Percentiles rank a stretch among this genome's conserved stretches.
Evolutionary conservation across 2,797 vertebrate species (phyloP).

Genomic region (Netta rufina): DNA sequence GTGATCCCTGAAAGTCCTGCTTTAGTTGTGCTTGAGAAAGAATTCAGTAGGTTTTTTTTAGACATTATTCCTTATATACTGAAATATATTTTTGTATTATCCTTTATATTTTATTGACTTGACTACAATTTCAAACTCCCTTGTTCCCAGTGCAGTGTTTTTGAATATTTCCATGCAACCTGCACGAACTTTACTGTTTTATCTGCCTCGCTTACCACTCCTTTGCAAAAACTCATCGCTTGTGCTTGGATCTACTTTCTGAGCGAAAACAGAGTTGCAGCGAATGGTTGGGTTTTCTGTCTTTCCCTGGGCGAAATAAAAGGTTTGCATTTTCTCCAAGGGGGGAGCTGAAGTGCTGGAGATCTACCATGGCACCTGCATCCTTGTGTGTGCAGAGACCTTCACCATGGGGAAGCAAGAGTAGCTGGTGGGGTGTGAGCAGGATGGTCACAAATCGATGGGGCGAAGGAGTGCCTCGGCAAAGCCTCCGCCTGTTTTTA

Average conservation of each 20-base stretch:
- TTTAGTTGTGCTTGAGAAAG: neutral
- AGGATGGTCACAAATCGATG: neutral
- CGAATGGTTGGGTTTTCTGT: neutral
- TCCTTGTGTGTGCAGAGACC: neutral
- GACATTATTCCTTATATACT: neutral
- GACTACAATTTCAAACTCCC: neutral
- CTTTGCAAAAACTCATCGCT: neutral
- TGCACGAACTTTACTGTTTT: neutral
- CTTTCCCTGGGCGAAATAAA: neutral
- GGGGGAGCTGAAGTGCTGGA: neutral
- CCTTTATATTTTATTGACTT: neutral
- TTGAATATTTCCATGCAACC: neutral
- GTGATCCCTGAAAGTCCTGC: neutral
- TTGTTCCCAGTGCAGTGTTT: neutral
- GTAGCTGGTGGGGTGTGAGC: neutral
- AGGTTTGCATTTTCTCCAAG: neutral
- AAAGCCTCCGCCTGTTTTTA: neutral
- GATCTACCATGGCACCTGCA: neutral
- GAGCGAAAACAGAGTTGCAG: neutral
- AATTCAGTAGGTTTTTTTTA: neutral
- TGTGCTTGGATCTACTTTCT: neutral
- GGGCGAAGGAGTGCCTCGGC: neutral
- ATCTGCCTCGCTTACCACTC: neutral
- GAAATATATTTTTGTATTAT: too few species aligned
- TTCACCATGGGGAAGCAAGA: neutral